phyloP scores from a whole-genome alignment of 1,140 invertebrate genomes.

The Armadillidium nasatum region DNA sequence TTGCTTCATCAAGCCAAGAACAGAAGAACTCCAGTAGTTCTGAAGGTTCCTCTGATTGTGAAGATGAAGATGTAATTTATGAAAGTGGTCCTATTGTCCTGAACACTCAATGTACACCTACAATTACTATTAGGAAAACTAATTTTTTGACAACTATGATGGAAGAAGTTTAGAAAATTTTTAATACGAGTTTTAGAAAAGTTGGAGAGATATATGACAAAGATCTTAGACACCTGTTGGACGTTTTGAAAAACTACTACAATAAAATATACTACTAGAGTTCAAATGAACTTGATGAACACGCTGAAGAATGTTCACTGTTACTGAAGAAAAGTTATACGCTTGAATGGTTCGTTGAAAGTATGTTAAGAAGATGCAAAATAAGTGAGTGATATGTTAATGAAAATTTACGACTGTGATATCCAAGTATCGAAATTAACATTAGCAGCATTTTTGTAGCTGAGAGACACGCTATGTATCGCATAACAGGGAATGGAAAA shows the following conservation, averaged over 20 bases:
- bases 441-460: neutral
- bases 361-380: neutral
- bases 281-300: constrained; percentile 4
- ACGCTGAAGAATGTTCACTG: neutral
- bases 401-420: neutral
- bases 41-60: too few relatives aligned
- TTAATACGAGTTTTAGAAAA: neutral
- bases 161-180: neutral
- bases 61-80: too few relatives aligned
- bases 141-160: neutral
- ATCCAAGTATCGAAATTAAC: neutral
- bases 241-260: neutral
- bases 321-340: neutral
- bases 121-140: too few relatives aligned
- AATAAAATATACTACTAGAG: neutral
- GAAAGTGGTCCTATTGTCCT: too few relatives aligned
- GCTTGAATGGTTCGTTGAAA: neutral
- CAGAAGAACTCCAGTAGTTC: too few relatives aligned
- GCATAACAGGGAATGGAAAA: neutral
- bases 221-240: neutral
- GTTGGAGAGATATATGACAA: neutral
- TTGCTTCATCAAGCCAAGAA: too few relatives aligned
- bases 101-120: too few relatives aligned
- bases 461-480: neutral
- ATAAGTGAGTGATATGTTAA: neutral